Evolutionary conservation across 2,888 invertebrate genomes (phyloP), one percentile per base, ranked within the genome.

Genomic region (Lasioglossum figueresi): DNA sequence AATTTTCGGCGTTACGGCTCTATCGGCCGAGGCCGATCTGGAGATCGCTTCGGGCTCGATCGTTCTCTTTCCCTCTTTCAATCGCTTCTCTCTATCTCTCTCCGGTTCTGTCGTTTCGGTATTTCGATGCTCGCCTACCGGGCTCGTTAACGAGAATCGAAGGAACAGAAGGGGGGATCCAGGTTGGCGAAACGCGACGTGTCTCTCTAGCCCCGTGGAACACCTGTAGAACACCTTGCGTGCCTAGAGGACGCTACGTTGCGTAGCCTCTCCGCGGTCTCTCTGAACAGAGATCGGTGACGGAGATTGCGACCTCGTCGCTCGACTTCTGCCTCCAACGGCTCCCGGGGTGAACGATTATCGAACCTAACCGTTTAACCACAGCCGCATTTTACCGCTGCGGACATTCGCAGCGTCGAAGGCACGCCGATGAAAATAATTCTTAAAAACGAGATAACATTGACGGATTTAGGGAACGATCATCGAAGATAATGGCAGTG

Each of bases 1-100:
- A 91, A 92, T 93, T 93, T 92, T 93, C 90, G 91, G 88, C 88
- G 90, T 93, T 92, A 93, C 90, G 92, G 90, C 92, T 92, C 92
- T 91, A 93, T 93, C 92, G 88, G 81, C 63, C 63, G 82, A 83
- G 81, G 68, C 88, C 88, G 91, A 91, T 92, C 91, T 89, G 83
- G 86, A 80, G 86, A 83, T 80, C 86, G 88, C 90, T 88, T 81
- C 83, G 84, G 91, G 90, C 87, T 27, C 27, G 63, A 56, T 72
- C 76, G 43, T 43, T 63, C 16, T 16, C 31, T 31, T 4, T 59
- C 14, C n/a, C 27, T 63, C 27, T 63, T 5, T 63, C 63, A 59
- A n/a, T 59, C 59, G 23, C 5, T 0, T 63, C 59, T 63, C 31
- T 63, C n/a, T 63, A 4, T 59, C 59, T 56, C 59, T 59, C 59